These are phyloP conservation scores for Vidua macroura DNA, from an alignment of 2,113 vertebrate genomes.

Conservation along the genomic window DNA sequence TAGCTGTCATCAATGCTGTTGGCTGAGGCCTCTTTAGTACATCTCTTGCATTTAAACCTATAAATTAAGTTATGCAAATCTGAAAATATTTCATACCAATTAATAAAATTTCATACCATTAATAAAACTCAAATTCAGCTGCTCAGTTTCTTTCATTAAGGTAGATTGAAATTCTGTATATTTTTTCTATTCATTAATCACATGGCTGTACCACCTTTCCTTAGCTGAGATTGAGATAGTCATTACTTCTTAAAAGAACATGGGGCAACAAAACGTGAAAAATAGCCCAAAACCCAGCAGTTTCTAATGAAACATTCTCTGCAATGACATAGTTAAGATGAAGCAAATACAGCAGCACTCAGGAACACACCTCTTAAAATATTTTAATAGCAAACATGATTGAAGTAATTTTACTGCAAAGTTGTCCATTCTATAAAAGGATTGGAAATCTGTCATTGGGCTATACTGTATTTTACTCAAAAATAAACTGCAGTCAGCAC, in stretches of 20 bases:
- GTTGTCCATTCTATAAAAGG: neutral
- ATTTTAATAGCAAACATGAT: neutral
- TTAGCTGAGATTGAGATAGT: neutral
- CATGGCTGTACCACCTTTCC: neutral
- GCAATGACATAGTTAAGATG: neutral
- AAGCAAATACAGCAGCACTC: neutral
- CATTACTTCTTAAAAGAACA: neutral
- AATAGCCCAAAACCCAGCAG: neutral
- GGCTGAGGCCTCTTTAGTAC: neutral
- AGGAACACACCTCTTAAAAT: neutral
- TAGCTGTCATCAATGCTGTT: neutral
- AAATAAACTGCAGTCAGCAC: slow-evolving; percentile 23
- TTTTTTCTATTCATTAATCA: neutral
- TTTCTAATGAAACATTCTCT: neutral
- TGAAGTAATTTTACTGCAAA: neutral
- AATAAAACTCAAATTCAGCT: neutral
- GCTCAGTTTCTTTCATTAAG: neutral
- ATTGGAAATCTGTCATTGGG: neutral
- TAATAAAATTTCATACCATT: neutral
- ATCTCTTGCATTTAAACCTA: neutral
- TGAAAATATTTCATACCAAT: neutral
- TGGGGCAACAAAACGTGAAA: neutral
- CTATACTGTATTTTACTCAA: neutral
- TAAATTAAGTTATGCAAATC: neutral
- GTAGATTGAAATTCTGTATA: neutral